Base-by-base conservation (phyloP, 2,888 invertebrate genomes). In the Pristionchus entomophagus region DNA sequence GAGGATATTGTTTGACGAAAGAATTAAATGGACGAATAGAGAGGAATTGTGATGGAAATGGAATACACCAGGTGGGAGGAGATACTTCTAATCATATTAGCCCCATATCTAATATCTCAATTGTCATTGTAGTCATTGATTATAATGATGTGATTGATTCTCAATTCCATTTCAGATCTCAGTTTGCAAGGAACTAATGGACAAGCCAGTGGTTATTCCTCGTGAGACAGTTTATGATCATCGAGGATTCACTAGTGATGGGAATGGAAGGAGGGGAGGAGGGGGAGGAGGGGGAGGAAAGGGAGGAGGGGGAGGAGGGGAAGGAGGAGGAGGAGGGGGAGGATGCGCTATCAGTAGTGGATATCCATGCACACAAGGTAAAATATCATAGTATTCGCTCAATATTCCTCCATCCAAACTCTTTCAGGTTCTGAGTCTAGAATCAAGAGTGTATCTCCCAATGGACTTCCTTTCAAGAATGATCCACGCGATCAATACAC, bases 11-110 rank as follows among this genome's bases (percentile, higher is more conserved):
- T 41, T 1, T 69, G 4, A n/a, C 19, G 5, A 69, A 38, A 8
- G 69, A 69, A 38, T 32, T 69, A 10, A 38, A 38, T 38, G 69
- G 69, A 38, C 35, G 22, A 41, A 22, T 69, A 4, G 69, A 69
- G 19, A 35, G 69, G 22, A 69, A 69, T 38, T 69, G 69, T 38
- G 69, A 69, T 69, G 69, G 69, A 38, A 69, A 69, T 69, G 69
- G 69, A 69, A 38, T 69, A 10, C 69, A 69, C 10, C 69, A 69
- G 38, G 69, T 69, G 22, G n/a, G 56, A 22, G 56, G n/a, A 49
- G 17, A 17, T 49, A n/a, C n/a, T n/a, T n/a, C n/a, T n/a, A n/a
- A n/a, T n/a, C n/a, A n/a, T n/a, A n/a, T n/a, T n/a, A n/a, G n/a
- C n/a, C n/a, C n/a, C n/a, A n/a, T n/a, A n/a, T n/a, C n/a, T n/a